Percentiles rank a stretch among this genome's conserved stretches.
Conservation (phyloP, 2,797 vertebrate species). For the Galago senegalensis region DNA sequence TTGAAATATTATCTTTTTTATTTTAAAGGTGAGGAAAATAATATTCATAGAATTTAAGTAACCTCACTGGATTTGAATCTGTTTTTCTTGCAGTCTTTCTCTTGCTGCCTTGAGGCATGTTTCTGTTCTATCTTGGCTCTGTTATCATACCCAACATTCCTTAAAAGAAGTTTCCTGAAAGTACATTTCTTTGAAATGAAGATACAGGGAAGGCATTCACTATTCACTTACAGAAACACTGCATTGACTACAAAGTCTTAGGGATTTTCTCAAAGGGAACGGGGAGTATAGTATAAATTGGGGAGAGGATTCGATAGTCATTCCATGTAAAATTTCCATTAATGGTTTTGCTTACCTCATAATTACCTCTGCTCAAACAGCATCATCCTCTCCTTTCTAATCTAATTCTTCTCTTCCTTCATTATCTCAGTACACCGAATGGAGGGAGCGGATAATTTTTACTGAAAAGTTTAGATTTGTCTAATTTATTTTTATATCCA, state of each 20-base stretch:
- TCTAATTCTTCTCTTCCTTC: neutral
- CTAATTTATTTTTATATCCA: neutral
- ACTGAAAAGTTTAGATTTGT: neutral
- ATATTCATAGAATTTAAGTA: neutral
- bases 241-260: neutral
- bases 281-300: neutral
- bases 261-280: neutral
- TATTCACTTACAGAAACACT: neutral
- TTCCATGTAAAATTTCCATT: neutral
- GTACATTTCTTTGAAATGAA: neutral
- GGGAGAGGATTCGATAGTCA: neutral
- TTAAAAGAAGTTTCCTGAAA: neutral
- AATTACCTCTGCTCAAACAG: accelerated
- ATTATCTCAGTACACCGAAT: neutral
- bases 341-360: neutral
- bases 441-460: neutral
- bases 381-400: neutral
- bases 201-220: neutral
- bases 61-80: neutral
- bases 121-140: neutral
- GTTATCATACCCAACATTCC: accelerated
- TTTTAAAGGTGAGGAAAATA: conserved; percentile 28
- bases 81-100: neutral
- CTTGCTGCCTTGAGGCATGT: neutral
- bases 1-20: neutral